Evolutionary conservation across 2,888 invertebrate species (phyloP).

Genomic region (Gisinianus flammeolus): DNA sequence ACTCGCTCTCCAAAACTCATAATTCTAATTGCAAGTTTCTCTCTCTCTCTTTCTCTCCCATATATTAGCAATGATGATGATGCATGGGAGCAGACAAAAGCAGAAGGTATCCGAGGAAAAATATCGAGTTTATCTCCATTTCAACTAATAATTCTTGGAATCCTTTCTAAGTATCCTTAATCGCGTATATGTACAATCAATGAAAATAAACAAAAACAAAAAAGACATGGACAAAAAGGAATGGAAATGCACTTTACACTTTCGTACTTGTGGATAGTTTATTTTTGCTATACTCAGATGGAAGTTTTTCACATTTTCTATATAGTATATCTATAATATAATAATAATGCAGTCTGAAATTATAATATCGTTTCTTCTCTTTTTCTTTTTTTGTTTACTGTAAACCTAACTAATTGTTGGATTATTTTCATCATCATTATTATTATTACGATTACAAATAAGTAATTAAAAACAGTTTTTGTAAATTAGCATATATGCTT

Average conservation of each 20-base stretch:
- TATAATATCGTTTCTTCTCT: conserved; percentile 11
- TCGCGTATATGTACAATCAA: no score
- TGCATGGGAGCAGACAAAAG: no score
- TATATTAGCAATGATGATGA: no score
- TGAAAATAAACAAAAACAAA: neutral
- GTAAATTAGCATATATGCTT: no score
- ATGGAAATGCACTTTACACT: conserved; percentile 4
- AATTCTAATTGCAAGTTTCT: conserved; percentile 22
- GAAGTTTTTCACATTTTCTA: conserved; percentile 20
- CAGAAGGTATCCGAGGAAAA: no score
- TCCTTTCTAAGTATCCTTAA: no score
- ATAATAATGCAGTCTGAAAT: conserved; percentile 26
- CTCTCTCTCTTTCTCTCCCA: no score
- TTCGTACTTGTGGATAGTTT: conserved; percentile 20
- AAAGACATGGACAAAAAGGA: neutral
- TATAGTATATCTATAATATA: neutral
- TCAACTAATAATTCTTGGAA: no score
- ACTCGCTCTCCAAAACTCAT: conserved; percentile 4
- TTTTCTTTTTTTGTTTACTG: neutral
- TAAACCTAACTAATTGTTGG: neutral
- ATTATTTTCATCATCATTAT: neutral
- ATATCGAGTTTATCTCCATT: no score
- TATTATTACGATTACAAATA: neutral
- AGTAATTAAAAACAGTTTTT: no score
- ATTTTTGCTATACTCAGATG: conserved; percentile 28